Evolutionary conservation across 2,888 invertebrate genomes (phyloP).

Genomic region (Ophion ellenae): DNA sequence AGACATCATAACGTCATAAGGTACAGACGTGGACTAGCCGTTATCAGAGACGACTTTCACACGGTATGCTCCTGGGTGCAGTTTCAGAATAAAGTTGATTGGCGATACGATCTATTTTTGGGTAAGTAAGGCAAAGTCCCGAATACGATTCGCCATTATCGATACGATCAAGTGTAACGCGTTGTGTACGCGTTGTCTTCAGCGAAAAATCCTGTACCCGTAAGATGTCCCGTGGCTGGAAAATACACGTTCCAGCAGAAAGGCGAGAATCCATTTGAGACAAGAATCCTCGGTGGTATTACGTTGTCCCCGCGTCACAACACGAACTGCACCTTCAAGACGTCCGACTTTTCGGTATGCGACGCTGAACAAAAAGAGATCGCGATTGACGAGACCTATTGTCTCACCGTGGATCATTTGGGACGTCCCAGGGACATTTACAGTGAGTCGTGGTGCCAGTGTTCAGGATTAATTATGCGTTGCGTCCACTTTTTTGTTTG

Average conservation of each 20-base stretch:
- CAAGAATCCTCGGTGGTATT: slow-evolving; percentile 97
- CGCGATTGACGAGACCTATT: slow-evolving; percentile 97
- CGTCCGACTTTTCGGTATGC: slow-evolving; percentile 98
- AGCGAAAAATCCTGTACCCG: slow-evolving; percentile 95
- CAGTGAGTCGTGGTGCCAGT: slow-evolving; percentile 84
- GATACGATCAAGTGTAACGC: background rate
- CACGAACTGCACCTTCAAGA: slow-evolving; percentile 95
- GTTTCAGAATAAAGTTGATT: slow-evolving; percentile 92
- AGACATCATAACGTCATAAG: slow-evolving; percentile 98
- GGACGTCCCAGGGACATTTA: slow-evolving; percentile 98
- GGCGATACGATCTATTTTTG: slow-evolving; percentile 94
- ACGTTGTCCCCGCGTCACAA: slow-evolving; percentile 97
- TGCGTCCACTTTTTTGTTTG: background rate
- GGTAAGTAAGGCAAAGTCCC: slow-evolving; percentile 79
- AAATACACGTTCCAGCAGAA: slow-evolving; percentile 97
- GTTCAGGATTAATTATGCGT: background rate
- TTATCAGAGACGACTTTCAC: slow-evolving; percentile 95
- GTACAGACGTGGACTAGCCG: slow-evolving; percentile 94
- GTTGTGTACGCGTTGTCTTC: slow-evolving; percentile 58
- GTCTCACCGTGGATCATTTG: slow-evolving; percentile 97
- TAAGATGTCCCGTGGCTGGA: slow-evolving; percentile 97
- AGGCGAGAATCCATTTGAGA: slow-evolving; percentile 96
- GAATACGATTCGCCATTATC: slow-evolving; percentile 12
- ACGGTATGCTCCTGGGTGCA: slow-evolving; percentile 98
- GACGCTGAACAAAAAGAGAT: slow-evolving; percentile 97